Evolutionary conservation across 2,797 vertebrate genomes (phyloP).

Genomic region (Brachymystax lenok): DNA sequence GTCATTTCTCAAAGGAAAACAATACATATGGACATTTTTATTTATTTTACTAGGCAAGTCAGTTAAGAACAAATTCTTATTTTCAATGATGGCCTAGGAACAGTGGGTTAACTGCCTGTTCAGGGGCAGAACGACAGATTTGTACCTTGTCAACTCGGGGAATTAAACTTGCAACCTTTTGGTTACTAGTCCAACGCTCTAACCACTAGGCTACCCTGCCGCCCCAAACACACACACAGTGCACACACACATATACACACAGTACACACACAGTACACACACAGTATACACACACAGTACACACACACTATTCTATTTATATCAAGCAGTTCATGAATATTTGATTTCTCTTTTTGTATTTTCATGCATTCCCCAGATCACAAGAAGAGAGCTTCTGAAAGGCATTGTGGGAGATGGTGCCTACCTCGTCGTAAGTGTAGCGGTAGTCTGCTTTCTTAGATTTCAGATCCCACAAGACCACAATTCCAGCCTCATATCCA

Average conservation of each 20-base stretch:
- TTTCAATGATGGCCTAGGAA: no score
- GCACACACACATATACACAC: neutral
- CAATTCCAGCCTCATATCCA: conserved; percentile 97
- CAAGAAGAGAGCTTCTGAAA: conserved; percentile 35
- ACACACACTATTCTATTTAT: conserved; percentile 19
- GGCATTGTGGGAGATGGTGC: conserved; percentile 51
- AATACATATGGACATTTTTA: neutral
- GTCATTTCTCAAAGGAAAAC: neutral
- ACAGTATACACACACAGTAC: neutral
- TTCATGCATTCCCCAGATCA: conserved; percentile 39
- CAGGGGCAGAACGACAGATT: no score
- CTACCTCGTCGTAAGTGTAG: conserved; percentile 98
- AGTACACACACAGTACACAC: neutral
- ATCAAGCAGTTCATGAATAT: conserved; percentile 61
- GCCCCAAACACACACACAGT: neutral
- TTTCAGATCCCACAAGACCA: conserved; percentile 98
- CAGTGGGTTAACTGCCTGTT: no score
- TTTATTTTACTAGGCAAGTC: no score
- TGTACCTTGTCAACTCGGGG: no score
- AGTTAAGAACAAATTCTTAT: no score
- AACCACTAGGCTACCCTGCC: no score
- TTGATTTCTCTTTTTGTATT: conserved; percentile 46
- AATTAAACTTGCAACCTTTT: no score
- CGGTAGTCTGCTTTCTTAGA: conserved; percentile 98
- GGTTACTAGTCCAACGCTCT: no score